These are phyloP conservation scores for Drosophila koepferae DNA, from an alignment of 2,888 invertebrate species.

Conservation along the genomic window DNA sequence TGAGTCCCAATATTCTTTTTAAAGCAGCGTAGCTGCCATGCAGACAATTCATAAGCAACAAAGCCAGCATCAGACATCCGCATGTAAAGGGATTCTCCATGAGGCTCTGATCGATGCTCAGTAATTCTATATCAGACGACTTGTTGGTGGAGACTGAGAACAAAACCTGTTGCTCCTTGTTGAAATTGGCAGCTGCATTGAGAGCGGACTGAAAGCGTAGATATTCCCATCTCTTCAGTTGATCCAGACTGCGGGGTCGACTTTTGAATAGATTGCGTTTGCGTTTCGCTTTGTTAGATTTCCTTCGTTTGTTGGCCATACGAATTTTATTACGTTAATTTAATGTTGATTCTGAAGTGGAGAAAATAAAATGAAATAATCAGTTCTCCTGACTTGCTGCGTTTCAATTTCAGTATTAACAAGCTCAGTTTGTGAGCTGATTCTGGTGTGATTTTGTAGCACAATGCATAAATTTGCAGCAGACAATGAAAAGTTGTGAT, in stretches of 20 bases:
- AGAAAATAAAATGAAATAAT: slow-evolving; percentile 19
- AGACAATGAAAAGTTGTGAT: slow-evolving; percentile 22
- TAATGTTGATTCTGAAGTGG: slow-evolving; percentile 25
- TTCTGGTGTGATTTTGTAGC: slow-evolving; percentile 10
- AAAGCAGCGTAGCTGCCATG: not conserved
- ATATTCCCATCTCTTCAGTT: slow-evolving; percentile 13
- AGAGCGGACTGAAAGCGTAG: slow-evolving; percentile 23
- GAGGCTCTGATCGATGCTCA: not conserved
- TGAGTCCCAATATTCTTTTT: not conserved
- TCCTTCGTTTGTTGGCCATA: slow-evolving; percentile 10
- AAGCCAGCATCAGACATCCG: not conserved
- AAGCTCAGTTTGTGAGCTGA: slow-evolving; percentile 12
- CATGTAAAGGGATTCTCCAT: not conserved
- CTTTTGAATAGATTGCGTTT: not conserved
- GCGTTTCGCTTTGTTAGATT: not conserved
- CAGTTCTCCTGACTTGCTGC: slow-evolving; percentile 15
- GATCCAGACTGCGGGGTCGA: slow-evolving; percentile 8
- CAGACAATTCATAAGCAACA: slow-evolving; percentile 1
- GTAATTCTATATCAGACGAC: not conserved
- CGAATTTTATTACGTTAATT: slow-evolving; percentile 11
- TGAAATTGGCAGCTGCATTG: slow-evolving; percentile 11
- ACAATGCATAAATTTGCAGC: slow-evolving; percentile 50
- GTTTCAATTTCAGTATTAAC: slow-evolving; percentile 47
- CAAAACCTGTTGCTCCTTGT: too few species aligned
- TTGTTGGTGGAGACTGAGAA: not conserved